Base-by-base conservation (phyloP, 2,797 vertebrate genomes). In the Chrosomus eos region DNA sequence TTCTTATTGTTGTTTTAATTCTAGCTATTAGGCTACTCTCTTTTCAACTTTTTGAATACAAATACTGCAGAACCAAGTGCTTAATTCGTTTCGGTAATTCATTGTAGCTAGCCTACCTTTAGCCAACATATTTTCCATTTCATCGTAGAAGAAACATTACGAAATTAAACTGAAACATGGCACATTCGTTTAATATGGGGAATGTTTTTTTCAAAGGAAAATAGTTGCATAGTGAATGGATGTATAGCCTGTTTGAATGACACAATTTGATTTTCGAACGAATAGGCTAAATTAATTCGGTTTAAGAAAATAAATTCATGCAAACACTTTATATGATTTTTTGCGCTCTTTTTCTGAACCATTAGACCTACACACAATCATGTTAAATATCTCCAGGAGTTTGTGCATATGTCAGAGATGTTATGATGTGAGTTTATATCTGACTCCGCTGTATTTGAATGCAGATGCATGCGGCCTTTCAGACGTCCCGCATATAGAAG, bases 401-500 rank as follows among this genome's bases (percentile, higher is more conserved):
- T 2, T 23, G 45, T 53, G 45, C 45, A 74, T 19, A 14, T 53
- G 48, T 23, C 5, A n/a, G 48, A 75, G 72, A 55, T 8, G 51
- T 14, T 53, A 53, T 11, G 33, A 10, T 7, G 9, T 1, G 10
- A 31, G n/a, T 58, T 36, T 58, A 3, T 11, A 62, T 71, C n/a
- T 33, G n/a, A 16, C 16, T 72, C 51, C 7, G 90, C 9, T 92
- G 81, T 86, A 91, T 92, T 93, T 93, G 92, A 90, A 93, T 92
- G 89, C 92, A 99, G 97, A 99, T 94, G 98, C 98, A 90, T 98
- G 97, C 92, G 98, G 98, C 93, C 96, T 99, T 82, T 99, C 98
- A 90, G 98, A 99, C 92, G 91, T 97, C 91, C 95, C 96, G 87
- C 98, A 99, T 62, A 97, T 99, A 93, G 97, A 99, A 93, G 97